Evolutionary conservation across 2,888 invertebrate species (phyloP).

Genomic region (Macropis europaea): DNA sequence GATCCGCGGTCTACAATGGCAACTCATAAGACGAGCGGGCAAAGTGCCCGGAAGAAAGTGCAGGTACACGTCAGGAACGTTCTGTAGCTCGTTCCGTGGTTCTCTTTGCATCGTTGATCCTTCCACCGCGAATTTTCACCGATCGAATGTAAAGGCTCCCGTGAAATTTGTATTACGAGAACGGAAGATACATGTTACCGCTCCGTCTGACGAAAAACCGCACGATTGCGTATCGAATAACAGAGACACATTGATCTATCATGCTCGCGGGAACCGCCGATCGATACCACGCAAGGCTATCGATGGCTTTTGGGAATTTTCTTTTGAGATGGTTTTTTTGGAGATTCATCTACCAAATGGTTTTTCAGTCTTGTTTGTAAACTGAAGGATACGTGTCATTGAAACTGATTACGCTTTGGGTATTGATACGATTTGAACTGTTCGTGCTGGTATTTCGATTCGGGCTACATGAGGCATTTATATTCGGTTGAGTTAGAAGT

Average conservation of each 20-base stretch:
- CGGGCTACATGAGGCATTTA: no score
- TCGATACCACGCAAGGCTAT: background rate
- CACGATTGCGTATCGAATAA: background rate
- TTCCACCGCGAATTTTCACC: background rate
- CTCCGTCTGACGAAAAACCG: background rate
- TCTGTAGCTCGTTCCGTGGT: background rate
- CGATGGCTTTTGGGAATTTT: conserved; percentile 3
- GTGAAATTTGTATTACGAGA: background rate
- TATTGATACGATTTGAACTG: no score
- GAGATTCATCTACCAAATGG: background rate
- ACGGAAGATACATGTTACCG: background rate
- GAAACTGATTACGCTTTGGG: no score
- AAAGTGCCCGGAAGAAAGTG: conserved; percentile 81
- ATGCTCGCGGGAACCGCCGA: background rate
- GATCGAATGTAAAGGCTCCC: background rate
- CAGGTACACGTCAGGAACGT: conserved; percentile 76
- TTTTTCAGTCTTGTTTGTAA: background rate
- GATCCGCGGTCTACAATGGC: conserved; percentile 75
- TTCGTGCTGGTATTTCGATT: no score
- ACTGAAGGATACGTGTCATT: no score
- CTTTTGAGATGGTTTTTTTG: background rate
- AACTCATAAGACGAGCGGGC: conserved; percentile 80
- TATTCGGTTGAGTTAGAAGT: no score
- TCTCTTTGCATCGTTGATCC: background rate
- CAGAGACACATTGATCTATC: background rate